phyloP scores from a whole-genome alignment of 2,888 invertebrate genomes.

The Dexiosoma caninum region DNA sequence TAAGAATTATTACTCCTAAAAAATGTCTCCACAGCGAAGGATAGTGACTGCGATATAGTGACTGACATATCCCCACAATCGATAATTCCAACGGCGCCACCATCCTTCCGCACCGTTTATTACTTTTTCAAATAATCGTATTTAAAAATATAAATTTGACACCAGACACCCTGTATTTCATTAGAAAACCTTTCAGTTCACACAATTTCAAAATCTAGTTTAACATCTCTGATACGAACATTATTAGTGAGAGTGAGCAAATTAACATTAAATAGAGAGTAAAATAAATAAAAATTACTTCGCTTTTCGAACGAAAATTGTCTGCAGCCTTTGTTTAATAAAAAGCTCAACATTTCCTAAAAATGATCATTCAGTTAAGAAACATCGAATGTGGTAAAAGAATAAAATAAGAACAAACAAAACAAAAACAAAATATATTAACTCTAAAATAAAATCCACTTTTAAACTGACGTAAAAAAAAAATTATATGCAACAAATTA shows the following conservation, averaged over 20 bases:
- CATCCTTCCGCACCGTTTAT: too few relatives aligned
- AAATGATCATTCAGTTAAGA: slow-evolving; percentile 54
- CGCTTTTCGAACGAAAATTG: slow-evolving; percentile 27
- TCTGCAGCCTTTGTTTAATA: slow-evolving; percentile 44
- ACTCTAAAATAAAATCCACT: neutral
- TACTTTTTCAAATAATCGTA: too few relatives aligned
- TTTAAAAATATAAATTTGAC: too few relatives aligned
- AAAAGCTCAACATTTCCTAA: slow-evolving; percentile 45
- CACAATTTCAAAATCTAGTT: neutral
- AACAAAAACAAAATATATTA: neutral
- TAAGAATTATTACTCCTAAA: too few relatives aligned
- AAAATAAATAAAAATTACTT: slow-evolving; percentile 2
- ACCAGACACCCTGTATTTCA: too few relatives aligned
- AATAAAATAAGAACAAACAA: slow-evolving; percentile 16
- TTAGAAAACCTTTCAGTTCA: too few relatives aligned
- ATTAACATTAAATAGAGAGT: too few relatives aligned
- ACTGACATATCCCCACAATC: too few relatives aligned
- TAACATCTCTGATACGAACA: neutral
- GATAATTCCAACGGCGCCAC: too few relatives aligned
- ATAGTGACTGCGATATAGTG: too few relatives aligned
- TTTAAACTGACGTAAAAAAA: neutral
- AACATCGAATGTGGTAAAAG: slow-evolving; percentile 43
- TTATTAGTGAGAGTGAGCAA: slow-evolving; percentile 1
- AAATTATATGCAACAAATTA: neutral
- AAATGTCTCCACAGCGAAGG: too few relatives aligned